Base-by-base conservation (phyloP, 2,888 invertebrate species). In the Meiosimyza platycephala region DNA sequence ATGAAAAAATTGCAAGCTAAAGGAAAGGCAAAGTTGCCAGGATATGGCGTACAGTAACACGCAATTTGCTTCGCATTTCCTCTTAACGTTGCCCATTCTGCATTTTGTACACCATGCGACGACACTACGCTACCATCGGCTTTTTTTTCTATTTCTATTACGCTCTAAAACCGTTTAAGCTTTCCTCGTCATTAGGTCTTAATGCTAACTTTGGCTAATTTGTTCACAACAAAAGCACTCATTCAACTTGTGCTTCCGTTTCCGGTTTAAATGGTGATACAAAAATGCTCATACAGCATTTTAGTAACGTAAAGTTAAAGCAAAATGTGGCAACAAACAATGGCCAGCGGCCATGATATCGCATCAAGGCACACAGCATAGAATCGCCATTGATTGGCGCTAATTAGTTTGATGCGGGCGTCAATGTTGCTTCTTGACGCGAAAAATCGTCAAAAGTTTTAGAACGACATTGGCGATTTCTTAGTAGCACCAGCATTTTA, bases 401-500 rank as follows among this genome's bases (percentile, higher is more conserved):
- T 57, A 57, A 57, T 57, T 57, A 57, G 57, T 6, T 28, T 57
- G 57, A 57, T 22, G 57, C 22, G 57, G 40, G 40, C 40, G 40
- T 40, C 40, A 40, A 40, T 40, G 40, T 40, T 40, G 40, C 9
- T 40, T 40, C 9, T 40, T 40, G 40, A 40, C 40, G 40, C 40
- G 40, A 40, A 40, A 40, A 40, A 40, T 40, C 40, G 9, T 40
- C 9, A 40, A 40, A 6, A 40, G 40, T 40, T 40, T 40, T 40
- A 40, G 40, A 40, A 9, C 9, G 40, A 9, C 40, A 40, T 9
- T 40, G 40, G 40, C 40, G 9, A 40, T 40, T 40, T 40, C 40
- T 40, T 40, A 40, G 40, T 40, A 2, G 3, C 40, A 40, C 9
- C 40, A 9, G 6, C 40, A 28, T 28, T 3, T 28, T 3, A 28